These are phyloP conservation scores for Thunnus maccoyii DNA, from an alignment of 2,113 vertebrate species.

Conservation along the genomic window DNA sequence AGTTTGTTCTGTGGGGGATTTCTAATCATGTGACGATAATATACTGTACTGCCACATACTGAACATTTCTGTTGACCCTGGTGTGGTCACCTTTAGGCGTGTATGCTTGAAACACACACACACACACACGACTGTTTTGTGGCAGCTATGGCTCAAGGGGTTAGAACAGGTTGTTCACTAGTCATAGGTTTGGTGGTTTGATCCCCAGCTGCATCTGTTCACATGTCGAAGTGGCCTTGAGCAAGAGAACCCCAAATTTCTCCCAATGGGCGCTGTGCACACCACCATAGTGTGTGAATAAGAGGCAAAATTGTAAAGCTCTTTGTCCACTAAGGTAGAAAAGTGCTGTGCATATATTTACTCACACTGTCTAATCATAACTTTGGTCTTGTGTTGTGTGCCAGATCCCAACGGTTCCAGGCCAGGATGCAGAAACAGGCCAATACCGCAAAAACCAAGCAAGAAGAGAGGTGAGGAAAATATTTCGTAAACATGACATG, in stretches of 20 bases:
- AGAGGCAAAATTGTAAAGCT: too few species aligned
- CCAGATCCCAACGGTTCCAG: constrained; percentile 78
- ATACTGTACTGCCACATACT: not conserved
- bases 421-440: constrained; percentile 85
- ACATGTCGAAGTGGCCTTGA: too few species aligned
- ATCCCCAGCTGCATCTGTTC: too few species aligned
- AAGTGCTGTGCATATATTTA: not conserved
- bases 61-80: not conserved
- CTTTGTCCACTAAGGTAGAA: not conserved
- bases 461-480: constrained; percentile 90
- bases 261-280: too few species aligned
- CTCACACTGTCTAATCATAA: not conserved
- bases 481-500: not conserved
- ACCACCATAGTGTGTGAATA: too few species aligned
- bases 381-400: constrained; percentile 34
- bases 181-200: too few species aligned
- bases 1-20: not conserved
- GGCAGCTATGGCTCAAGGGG: too few species aligned
- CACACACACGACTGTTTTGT: too few species aligned
- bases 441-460: constrained; percentile 86
- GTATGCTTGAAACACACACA: not conserved
- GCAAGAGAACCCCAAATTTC: too few species aligned
- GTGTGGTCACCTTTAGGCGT: constrained; percentile 9
- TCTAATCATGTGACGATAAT: not conserved
- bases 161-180: too few species aligned